Evolutionary conservation across 2,797 vertebrate species (phyloP), one percentile per base, ranked within the genome.

Genomic region (Trachurus trachurus): DNA sequence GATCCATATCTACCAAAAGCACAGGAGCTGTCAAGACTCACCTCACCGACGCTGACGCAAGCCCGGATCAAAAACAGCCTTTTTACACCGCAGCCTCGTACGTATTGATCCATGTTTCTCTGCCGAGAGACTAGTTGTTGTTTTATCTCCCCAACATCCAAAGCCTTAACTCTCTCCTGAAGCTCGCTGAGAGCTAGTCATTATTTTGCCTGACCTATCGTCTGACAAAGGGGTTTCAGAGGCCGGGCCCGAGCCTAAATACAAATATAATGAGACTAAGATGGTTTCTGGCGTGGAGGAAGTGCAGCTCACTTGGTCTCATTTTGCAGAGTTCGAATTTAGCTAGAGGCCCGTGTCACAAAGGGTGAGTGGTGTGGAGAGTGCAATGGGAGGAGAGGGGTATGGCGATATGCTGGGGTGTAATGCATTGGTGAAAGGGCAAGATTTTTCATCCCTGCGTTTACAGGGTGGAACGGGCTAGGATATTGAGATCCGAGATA

Each of bases 401-500:
- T 86, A 87, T 74, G 75, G 91, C 83, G 90, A 90, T 91, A 89
- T 91, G 90, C 88, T 89, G 68, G 90, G 88, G 89, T 91, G 89
- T 93, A 91, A 93, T 93, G 89, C 90, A 92, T 87, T 88, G 91
- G 89, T 87, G 89, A 94, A 93, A 93, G 93, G 93, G 92, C 93
- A 91, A 89, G 92, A 93, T 94, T 93, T 93, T 93, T 94, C 92
- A 93, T 93, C 94, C 92, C 88, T 92, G 92, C 92, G 89, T 94
- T 94, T 94, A 94, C 91, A 92, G 92, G 91, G 92, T 91, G 92
- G 92, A 95, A 95, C 92, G 86, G 86, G 92, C 93, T 72, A 91
- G 92, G 93, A 94, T 94, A 94, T 94, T 94, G 94, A 95, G 93
- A 95, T 93, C 92, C 85, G 84, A 92, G 93, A 94, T 94, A 94